A percentile compares a stretch with the other conserved stretches of the same genome.
Conservation (phyloP, 2,113 vertebrate genomes). For the Danio rerio region GRCz12tu NC_133181.1:13670001-13670500, state of each 20-base stretch:
- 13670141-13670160: background rate
- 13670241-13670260: background rate
- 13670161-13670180: background rate
- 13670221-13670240: background rate
- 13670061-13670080: background rate
- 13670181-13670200: background rate
- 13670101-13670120: background rate
- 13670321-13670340: slow-evolving; percentile 89
- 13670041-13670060: background rate
- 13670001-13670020: background rate
- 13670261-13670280: background rate
- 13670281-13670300: slow-evolving; percentile 40
- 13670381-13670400: slow-evolving; percentile 84
- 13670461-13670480: background rate
- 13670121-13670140: background rate
- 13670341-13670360: slow-evolving; percentile 87
- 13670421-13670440: slow-evolving; percentile 14
- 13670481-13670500: background rate
- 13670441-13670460: background rate
- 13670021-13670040: background rate
- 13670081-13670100: background rate
- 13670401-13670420: background rate
- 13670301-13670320: slow-evolving; percentile 96
- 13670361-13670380: slow-evolving; percentile 86
- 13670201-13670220: slow-evolving; percentile 8